These are phyloP conservation scores for Drosophila leonis DNA, from an alignment of 2,888 invertebrate genomes.

Conservation along the genomic window DNA sequence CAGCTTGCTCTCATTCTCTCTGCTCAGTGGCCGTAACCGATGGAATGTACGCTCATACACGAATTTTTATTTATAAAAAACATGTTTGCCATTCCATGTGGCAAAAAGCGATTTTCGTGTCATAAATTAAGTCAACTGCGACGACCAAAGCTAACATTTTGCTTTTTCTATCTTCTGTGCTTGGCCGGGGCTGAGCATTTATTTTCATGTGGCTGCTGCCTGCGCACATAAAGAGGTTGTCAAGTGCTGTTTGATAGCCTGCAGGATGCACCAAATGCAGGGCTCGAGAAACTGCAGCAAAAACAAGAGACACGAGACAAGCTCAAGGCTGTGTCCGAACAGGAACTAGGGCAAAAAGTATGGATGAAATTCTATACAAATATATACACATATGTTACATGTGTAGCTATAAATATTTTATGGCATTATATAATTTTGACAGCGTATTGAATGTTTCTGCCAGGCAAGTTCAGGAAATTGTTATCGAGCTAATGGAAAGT, in stretches of 20 bases:
- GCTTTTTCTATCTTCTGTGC: neutral
- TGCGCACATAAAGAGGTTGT: constrained; percentile 27
- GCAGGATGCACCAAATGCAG: constrained; percentile 13
- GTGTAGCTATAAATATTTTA: neutral
- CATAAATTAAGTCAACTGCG: constrained; percentile 64
- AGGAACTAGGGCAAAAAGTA: neutral
- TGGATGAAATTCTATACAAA: neutral
- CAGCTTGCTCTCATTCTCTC: constrained; percentile 34
- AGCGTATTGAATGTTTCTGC: neutral
- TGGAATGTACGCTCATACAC: constrained; percentile 40
- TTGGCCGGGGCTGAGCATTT: constrained; percentile 12
- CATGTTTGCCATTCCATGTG: constrained; percentile 10
- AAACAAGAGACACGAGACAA: constrained; percentile 1
- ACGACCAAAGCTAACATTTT: constrained; percentile 15
- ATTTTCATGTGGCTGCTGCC: constrained; percentile 9
- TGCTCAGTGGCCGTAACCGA: constrained; percentile 54
- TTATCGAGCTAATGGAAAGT: constrained; percentile 5
- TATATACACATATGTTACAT: neutral
- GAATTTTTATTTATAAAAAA: constrained; percentile 19
- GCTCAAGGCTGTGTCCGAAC: neutral
- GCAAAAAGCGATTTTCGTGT: constrained; percentile 37
- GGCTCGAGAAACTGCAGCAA: neutral
- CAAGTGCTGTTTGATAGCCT: constrained; percentile 13
- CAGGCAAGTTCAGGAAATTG: neutral
- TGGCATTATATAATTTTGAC: neutral